These are phyloP conservation scores for Tinamus major DNA, from an alignment of 2,797 vertebrate genomes.

Conservation along the genomic window DNA sequence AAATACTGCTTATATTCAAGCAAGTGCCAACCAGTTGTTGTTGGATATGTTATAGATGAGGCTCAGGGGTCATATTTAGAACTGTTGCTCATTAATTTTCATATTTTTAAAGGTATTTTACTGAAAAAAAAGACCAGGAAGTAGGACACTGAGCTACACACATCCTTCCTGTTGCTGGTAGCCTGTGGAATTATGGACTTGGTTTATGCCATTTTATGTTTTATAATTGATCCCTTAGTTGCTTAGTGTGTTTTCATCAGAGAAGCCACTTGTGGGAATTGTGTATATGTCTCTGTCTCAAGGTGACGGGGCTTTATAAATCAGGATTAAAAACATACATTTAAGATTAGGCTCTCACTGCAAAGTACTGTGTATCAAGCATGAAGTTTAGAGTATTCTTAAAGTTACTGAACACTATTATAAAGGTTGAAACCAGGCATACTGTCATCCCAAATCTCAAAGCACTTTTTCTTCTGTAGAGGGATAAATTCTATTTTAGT, in stretches of 20 bases:
- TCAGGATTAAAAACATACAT: background rate
- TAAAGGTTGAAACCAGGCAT: background rate
- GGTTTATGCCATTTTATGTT: background rate
- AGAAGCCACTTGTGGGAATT: background rate
- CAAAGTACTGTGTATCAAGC: background rate
- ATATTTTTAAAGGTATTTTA: constrained; percentile 32
- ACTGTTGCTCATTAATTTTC: constrained; percentile 7
- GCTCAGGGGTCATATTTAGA: background rate
- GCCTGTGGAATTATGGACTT: constrained; percentile 26
- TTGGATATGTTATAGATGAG: background rate
- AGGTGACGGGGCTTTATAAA: background rate
- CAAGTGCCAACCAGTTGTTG: background rate
- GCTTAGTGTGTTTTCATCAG: background rate
- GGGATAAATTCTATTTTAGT: background rate
- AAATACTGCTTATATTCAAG: background rate
- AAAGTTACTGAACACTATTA: background rate
- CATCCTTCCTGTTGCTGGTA: background rate
- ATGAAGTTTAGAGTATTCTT: background rate
- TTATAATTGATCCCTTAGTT: constrained; percentile 14
- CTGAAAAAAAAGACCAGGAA: background rate
- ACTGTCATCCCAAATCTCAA: background rate
- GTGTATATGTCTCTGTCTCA: background rate
- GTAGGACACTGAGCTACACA: constrained; percentile 3
- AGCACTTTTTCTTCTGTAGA: background rate
- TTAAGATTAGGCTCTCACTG: background rate